These are phyloP conservation scores for Bicyclus anynana DNA, from an alignment of 1,140 invertebrate species.

Conservation along the genomic window DNA sequence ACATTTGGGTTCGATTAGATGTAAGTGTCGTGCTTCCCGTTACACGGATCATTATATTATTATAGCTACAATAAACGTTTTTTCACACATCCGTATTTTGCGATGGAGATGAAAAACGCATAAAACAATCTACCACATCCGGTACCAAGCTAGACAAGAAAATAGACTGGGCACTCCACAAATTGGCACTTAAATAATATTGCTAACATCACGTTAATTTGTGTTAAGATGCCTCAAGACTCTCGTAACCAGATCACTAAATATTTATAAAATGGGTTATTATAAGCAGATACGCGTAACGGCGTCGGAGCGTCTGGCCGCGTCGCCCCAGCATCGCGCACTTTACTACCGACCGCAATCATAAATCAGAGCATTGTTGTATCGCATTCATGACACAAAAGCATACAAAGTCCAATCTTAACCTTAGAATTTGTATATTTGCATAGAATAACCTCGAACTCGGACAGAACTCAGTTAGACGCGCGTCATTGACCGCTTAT, in stretches of 20 bases:
- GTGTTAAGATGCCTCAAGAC: not conserved
- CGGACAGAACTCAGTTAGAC: conserved; percentile 15
- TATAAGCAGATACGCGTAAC: conserved; percentile 11
- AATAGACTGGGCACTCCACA: not conserved
- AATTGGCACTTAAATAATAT: not conserved
- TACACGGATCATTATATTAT: no score
- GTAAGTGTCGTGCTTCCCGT: no score
- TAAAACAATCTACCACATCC: not conserved
- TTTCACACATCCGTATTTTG: no score
- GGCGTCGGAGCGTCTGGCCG: conserved; percentile 23
- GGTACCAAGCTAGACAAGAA: not conserved
- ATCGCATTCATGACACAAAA: not conserved
- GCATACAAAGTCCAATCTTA: not conserved
- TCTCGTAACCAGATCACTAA: conserved; percentile 11
- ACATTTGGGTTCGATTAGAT: no score
- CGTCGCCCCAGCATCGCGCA: conserved; percentile 23
- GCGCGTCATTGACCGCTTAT: conserved; percentile 61
- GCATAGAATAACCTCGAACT: conserved; percentile 12
- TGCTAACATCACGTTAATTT: not conserved
- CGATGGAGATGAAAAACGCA: not conserved
- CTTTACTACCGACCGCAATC: conserved; percentile 30
- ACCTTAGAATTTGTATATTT: conserved; percentile 3
- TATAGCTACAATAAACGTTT: no score
- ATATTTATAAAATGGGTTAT: conserved; percentile 20
- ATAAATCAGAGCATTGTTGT: conserved; percentile 23